Evolutionary conservation across 2,797 vertebrate species (phyloP).

Genomic region (Muscicapa striata): DNA sequence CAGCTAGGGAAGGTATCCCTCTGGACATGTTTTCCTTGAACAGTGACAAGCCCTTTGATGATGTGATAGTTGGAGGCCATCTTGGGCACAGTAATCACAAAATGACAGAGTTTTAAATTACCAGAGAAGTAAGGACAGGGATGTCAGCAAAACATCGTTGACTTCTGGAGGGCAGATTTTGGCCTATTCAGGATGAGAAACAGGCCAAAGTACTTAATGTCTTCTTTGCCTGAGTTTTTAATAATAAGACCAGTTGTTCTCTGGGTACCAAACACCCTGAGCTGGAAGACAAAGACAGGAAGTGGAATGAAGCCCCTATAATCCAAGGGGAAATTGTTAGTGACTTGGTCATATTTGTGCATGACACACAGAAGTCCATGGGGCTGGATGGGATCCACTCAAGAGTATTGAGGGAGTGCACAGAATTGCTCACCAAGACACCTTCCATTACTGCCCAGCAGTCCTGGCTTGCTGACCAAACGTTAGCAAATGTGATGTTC

Average conservation of each 20-base stretch:
- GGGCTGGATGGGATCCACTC: background rate
- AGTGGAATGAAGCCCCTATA: background rate
- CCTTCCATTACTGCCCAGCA: background rate
- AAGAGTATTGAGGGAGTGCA: background rate
- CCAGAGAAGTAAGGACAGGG: background rate
- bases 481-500: background rate
- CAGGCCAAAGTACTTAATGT: background rate
- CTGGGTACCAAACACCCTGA: background rate
- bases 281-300: background rate
- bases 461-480: background rate
- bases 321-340: background rate
- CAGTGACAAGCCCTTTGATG: background rate
- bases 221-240: background rate
- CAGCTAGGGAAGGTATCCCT: background rate
- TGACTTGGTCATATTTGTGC: background rate
- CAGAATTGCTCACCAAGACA: accelerated
- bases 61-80: background rate
- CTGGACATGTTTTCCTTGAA: background rate
- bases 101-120: background rate
- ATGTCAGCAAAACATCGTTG: background rate
- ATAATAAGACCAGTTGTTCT: background rate
- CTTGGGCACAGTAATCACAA: background rate
- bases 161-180: background rate
- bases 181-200: background rate
- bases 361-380: background rate